Base-by-base conservation (phyloP, 2,888 invertebrate species). In the Eristalis pertinax region DNA sequence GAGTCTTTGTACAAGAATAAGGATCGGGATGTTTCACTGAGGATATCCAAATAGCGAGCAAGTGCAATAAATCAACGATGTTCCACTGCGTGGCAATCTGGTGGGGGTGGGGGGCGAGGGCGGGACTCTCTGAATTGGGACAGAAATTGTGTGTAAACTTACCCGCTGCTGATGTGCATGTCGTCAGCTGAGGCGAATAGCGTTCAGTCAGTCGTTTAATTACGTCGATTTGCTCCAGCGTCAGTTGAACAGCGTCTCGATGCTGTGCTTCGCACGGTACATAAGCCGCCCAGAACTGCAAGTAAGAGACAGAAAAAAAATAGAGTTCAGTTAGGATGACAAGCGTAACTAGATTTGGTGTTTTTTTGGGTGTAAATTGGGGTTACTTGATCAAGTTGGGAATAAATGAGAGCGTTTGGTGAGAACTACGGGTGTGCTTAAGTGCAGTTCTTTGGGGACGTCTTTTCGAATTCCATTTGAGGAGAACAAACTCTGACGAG, bases 241-340 rank as follows among this genome's bases (percentile, higher is more conserved):
- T 95, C 89, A 95, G 92, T 90, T 96, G 95, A 69, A 96, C 95
- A 13, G 96, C 95, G 90, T 96, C 96, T 89, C 95, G 95, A 92
- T 95, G 95, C 91, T 96, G 96, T 22, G 95, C 94, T 90, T 94
- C 94, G 90, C 96, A 96, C n/a, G 95, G 94, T 67, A 95, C 95
- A 91, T 95, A 96, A 7, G 95, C 95, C 3, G 96, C 95, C 96
- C 96, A 96, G 92, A 96, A 96, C 96, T 96, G 94, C 24, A 91
- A 85, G 58, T 43, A 77, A 7, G 32, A 11, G 60, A 56, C 26
- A 10, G 65, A 64, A 0, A 32, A 26, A 32, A n/a, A 65, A 65
- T 22, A 60, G 15, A 62, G 64, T 19, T 72, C 58, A 75, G n/a
- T 15, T 26, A 2, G 26, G 35, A 56, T 63, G 3, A 35, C 43